Percentiles rank a stretch among this genome's conserved stretches.
phyloP scores from a whole-genome alignment of 1,140 invertebrate genomes.

The roundworm (Caenorhabditis elegans) region WBcel235 BX284602.5:12931501-12932000 shows the following conservation, averaged over 20 bases:
- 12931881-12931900: constrained; percentile 16
- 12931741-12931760: not conserved
- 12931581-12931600: not conserved
- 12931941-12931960: constrained; percentile 48
- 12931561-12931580: constrained; percentile 20
- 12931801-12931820: too few relatives aligned
- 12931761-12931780: not conserved
- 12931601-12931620: constrained; percentile 26
- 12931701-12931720: constrained; percentile 14
- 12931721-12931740: not conserved
- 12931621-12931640: not conserved
- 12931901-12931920: constrained; percentile 1
- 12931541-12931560: not conserved
- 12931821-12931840: not conserved
- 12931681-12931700: not conserved
- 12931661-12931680: constrained; percentile 28
- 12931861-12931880: constrained; percentile 12
- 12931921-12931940: constrained; percentile 41
- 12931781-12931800: too few relatives aligned
- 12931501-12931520: too few relatives aligned
- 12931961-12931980: constrained; percentile 45
- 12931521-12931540: too few relatives aligned
- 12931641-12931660: not conserved
- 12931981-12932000: constrained; percentile 35
- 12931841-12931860: not conserved